Evolutionary conservation across 2,113 vertebrate genomes (phyloP).

Genomic region (Tetrax tetrax): DNA sequence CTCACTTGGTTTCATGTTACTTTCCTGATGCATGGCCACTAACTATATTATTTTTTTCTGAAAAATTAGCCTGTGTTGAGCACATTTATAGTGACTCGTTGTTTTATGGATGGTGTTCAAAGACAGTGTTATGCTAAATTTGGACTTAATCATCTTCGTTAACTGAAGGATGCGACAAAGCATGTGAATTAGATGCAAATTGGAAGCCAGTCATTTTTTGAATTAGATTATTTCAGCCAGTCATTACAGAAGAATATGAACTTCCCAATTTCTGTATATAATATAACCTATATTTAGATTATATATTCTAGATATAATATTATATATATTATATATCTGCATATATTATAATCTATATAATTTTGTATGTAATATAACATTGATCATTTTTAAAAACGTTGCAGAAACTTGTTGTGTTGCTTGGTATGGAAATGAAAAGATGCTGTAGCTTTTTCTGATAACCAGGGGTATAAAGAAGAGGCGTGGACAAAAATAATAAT

Average conservation of each 20-base stretch:
- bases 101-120: neutral
- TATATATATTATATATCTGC: too few species aligned
- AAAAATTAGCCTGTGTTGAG: neutral
- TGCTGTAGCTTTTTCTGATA: neutral
- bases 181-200: neutral
- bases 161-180: neutral
- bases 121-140: neutral
- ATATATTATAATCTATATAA: too few species aligned
- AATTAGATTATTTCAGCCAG: neutral
- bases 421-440: neutral
- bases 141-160: neutral
- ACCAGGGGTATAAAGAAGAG: neutral
- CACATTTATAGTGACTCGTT: neutral
- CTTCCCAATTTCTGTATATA: neutral
- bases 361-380: neutral
- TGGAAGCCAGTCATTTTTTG: neutral
- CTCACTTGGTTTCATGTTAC: neutral
- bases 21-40: neutral
- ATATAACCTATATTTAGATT: neutral
- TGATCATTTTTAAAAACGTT: neutral
- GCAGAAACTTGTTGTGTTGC: neutral
- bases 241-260: neutral
- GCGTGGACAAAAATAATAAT: neutral
- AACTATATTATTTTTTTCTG: neutral
- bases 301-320: too few species aligned